Conservation (phyloP, 2,797 vertebrate genomes). For the Meriones psammophilus region DNA sequence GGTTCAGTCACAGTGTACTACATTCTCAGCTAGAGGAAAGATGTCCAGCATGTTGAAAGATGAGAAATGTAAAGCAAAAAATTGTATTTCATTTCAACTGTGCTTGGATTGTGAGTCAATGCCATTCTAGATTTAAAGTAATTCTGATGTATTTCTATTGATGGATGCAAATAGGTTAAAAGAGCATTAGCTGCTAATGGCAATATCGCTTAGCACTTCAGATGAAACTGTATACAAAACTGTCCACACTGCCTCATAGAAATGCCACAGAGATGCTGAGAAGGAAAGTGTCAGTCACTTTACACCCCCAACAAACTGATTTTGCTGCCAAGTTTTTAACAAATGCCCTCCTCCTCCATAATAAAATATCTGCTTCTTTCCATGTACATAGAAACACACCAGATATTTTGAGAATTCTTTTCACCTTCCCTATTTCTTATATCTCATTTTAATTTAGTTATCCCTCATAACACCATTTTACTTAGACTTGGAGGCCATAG, state of each 20-base stretch:
- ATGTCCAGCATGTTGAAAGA: background rate
- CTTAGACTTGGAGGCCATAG: background rate
- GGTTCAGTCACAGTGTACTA: background rate
- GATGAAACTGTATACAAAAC: background rate
- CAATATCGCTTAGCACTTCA: background rate
- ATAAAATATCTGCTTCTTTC: background rate
- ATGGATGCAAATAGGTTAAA: background rate
- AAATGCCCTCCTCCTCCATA: background rate
- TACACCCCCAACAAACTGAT: background rate
- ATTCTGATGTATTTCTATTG: background rate
- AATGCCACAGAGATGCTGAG: background rate
- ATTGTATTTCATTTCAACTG: background rate
- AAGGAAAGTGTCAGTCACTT: background rate
- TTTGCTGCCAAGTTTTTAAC: background rate
- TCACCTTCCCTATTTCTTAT: background rate
- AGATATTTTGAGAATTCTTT: conserved; percentile 18
- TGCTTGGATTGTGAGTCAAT: background rate
- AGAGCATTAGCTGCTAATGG: background rate
- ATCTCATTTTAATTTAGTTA: conserved; percentile 39
- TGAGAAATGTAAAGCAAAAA: conserved; percentile 16
- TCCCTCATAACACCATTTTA: background rate
- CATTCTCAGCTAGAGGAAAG: background rate
- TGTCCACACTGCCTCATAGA: background rate
- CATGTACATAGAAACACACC: background rate
- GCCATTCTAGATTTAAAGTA: conserved; percentile 17